phyloP scores from a whole-genome alignment of 2,888 invertebrate genomes.

The Hylaea fasciaria region DNA sequence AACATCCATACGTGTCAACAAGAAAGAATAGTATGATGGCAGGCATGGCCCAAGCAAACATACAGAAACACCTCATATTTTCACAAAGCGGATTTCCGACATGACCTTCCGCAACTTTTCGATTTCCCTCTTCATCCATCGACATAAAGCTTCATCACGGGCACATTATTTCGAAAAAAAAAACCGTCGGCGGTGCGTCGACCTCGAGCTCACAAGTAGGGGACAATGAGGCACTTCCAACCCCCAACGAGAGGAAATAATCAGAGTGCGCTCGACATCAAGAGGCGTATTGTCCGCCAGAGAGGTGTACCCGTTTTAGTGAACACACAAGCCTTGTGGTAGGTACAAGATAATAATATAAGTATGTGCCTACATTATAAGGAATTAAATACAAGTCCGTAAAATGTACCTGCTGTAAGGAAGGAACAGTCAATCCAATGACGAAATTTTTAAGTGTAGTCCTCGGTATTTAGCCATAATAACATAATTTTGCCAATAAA shows the following conservation, averaged over 20 bases:
- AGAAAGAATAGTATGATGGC: too few relatives aligned
- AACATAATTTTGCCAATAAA: neutral
- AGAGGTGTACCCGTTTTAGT: constrained; percentile 24
- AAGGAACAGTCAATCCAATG: too few relatives aligned
- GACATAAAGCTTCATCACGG: constrained; percentile 40
- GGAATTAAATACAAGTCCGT: neutral
- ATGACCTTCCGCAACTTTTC: constrained; percentile 26
- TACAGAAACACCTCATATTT: too few relatives aligned
- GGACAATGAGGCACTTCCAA: constrained; percentile 61
- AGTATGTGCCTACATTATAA: neutral
- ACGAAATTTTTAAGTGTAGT: too few relatives aligned
- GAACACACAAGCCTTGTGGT: constrained; percentile 26
- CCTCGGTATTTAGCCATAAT: too few relatives aligned
- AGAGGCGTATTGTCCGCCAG: constrained; percentile 59
- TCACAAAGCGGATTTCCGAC: constrained; percentile 21
- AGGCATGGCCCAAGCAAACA: too few relatives aligned
- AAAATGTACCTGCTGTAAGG: too few relatives aligned
- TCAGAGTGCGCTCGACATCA: constrained; percentile 61
- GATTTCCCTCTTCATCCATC: constrained; percentile 18
- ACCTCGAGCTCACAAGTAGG: constrained; percentile 60
- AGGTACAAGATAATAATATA: constrained; percentile 9
- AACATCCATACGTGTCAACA: too few relatives aligned
- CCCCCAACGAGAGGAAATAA: constrained; percentile 69
- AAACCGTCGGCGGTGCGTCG: constrained; percentile 50
- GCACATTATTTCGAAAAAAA: constrained; percentile 40